These are phyloP conservation scores for Paratrypauchen microcephalus DNA, from an alignment of 2,797 vertebrate species.

Conservation along the genomic window DNA sequence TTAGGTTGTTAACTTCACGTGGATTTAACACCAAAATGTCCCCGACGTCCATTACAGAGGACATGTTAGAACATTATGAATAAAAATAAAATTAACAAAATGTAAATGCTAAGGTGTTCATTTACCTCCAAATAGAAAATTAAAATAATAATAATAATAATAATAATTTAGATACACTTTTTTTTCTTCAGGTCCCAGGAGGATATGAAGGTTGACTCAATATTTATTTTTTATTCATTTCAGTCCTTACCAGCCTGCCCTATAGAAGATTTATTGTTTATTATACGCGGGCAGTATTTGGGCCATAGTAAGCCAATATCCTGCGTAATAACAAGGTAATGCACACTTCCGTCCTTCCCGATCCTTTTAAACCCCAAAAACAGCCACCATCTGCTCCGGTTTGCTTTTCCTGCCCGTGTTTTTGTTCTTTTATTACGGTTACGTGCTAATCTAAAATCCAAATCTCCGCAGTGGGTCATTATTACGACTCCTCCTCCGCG, in stretches of 20 bases:
- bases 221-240: background rate
- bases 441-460: background rate
- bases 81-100: too few relatives aligned
- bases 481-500: background rate
- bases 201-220: too few relatives aligned
- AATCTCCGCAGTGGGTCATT: constrained; percentile 5
- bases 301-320: background rate
- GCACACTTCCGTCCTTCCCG: background rate
- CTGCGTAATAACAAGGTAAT: background rate
- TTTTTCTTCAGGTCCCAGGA: too few relatives aligned
- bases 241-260: background rate
- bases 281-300: background rate
- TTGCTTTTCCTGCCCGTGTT: background rate
- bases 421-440: background rate
- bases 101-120: too few relatives aligned
- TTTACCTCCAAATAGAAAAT: too few relatives aligned
- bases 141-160: too few relatives aligned
- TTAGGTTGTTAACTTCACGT: too few relatives aligned
- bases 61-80: too few relatives aligned
- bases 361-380: background rate
- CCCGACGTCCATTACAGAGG: too few relatives aligned
- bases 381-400: background rate
- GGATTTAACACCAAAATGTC: too few relatives aligned
- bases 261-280: background rate
- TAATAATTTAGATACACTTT: too few relatives aligned